Conservation (phyloP, 2,113 vertebrate genomes). For the Strix uralensis region DNA sequence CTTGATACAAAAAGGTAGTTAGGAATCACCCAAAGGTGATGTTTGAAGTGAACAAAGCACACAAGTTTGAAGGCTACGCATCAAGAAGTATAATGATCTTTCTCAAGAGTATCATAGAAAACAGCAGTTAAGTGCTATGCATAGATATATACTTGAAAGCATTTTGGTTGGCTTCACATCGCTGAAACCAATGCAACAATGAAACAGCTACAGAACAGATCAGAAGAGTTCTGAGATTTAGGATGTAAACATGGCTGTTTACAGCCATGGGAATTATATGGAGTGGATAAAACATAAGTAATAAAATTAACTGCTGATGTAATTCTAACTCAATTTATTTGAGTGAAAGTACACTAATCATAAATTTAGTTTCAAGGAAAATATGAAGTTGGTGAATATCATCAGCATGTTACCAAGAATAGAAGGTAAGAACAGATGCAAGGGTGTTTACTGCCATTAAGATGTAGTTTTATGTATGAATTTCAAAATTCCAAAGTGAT, state of each 20-base stretch:
- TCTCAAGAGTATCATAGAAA: background rate
- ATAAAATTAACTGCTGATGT: background rate
- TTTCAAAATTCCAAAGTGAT: background rate
- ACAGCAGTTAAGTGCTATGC: background rate
- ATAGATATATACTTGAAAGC: background rate
- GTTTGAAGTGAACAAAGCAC: background rate
- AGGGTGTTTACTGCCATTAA: background rate
- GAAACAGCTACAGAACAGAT: background rate
- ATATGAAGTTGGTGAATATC: background rate
- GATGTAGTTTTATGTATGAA: background rate
- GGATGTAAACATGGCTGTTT: background rate
- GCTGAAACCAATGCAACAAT: background rate
- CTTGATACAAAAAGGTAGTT: background rate
- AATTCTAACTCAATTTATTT: background rate
- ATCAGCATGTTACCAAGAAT: background rate
- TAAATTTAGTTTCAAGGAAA: background rate
- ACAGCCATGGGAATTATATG: background rate
- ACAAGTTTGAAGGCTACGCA: background rate
- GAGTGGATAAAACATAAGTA: background rate
- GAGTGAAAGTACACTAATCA: background rate
- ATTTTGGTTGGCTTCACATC: background rate
- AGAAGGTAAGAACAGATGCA: background rate
- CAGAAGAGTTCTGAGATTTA: background rate
- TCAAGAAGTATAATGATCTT: background rate
- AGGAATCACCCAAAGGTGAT: background rate